Percentiles rank a stretch among this genome's conserved stretches.
Evolutionary conservation across 2,888 invertebrate genomes (phyloP).

Genomic region (Acanthacorydalis orientalis): DNA sequence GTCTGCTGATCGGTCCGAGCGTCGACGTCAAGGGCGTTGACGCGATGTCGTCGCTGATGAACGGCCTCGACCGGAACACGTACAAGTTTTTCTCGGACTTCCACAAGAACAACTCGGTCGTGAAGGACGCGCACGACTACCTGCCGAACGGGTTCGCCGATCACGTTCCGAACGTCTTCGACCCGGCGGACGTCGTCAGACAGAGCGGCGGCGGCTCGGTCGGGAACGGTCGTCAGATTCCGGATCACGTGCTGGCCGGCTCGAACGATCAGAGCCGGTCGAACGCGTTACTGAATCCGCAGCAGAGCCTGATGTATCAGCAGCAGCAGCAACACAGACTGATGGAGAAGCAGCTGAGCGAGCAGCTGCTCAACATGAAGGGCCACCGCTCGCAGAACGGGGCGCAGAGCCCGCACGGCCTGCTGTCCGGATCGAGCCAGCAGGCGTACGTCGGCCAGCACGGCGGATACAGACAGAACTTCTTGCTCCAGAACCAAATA

Average conservation of each 20-base stretch:
- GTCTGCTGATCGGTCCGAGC: neutral
- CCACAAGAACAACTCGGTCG: conserved; percentile 32
- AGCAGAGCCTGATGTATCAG: neutral
- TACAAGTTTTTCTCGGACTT: conserved; percentile 58
- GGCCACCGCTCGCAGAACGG: conserved; percentile 9
- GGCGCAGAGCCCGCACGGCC: neutral
- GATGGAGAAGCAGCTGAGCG: conserved; percentile 15
- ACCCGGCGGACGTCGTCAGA: conserved; percentile 5
- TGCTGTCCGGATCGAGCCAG: neutral
- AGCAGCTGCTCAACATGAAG: conserved; percentile 20
- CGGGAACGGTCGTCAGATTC: conserved; percentile 7
- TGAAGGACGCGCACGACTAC: conserved; percentile 10
- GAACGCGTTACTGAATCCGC: neutral
- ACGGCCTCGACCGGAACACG: conserved; percentile 29
- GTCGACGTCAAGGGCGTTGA: neutral
- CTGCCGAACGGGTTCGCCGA: conserved; percentile 14
- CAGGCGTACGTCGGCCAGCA: neutral
- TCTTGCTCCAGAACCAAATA: conserved; percentile 6
- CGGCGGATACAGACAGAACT: conserved; percentile 8
- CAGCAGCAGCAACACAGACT: conserved; percentile 19
- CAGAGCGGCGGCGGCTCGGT: conserved; percentile 5
- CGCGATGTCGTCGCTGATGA: conserved; percentile 8
- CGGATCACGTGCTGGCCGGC: conserved; percentile 5
- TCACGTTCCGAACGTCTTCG: conserved; percentile 8
- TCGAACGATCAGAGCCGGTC: neutral